Percentiles rank a stretch among this genome's conserved stretches.
These are phyloP conservation scores for Synergus itoensis DNA, from an alignment of 2,888 invertebrate genomes.

Conservation along the genomic window DNA sequence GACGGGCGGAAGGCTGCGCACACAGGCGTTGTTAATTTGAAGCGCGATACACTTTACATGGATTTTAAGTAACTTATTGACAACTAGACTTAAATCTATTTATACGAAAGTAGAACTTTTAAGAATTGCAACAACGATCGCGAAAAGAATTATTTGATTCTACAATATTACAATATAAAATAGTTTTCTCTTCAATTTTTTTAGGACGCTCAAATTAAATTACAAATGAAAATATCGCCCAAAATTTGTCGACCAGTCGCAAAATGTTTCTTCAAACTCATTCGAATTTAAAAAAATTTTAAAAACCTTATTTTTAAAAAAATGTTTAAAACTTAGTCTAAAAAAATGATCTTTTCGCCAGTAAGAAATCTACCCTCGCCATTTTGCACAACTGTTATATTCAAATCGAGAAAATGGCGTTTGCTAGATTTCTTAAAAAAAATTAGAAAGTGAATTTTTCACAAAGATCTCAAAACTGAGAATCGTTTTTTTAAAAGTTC, in stretches of 20 bases:
- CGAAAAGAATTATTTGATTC: constrained; percentile 23
- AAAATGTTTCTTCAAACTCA: too few relatives aligned
- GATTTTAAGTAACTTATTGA: constrained; percentile 62
- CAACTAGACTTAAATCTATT: constrained; percentile 45
- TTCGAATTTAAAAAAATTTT: too few relatives aligned
- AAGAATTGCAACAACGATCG: neutral
- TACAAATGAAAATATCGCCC: neutral
- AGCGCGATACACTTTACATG: constrained; percentile 50
- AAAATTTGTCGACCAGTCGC: neutral
- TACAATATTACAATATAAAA: constrained; percentile 26
- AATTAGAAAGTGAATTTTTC: neutral
- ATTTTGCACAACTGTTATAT: neutral
- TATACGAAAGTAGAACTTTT: constrained; percentile 27
- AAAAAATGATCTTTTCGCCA: neutral
- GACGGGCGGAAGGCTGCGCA: constrained; percentile 70
- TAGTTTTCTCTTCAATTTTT: constrained; percentile 3
- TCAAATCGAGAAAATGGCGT: too few relatives aligned
- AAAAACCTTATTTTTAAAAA: too few relatives aligned
- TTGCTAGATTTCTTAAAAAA: neutral
- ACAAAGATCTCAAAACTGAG: neutral
- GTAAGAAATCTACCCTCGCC: neutral
- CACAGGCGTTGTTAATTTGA: constrained; percentile 54
- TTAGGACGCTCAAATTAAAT: neutral
- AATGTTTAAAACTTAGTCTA: too few relatives aligned
- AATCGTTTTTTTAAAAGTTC: neutral